Evolutionary conservation across 2,113 vertebrate genomes (phyloP).

Genomic region (Eublepharis macularius): DNA sequence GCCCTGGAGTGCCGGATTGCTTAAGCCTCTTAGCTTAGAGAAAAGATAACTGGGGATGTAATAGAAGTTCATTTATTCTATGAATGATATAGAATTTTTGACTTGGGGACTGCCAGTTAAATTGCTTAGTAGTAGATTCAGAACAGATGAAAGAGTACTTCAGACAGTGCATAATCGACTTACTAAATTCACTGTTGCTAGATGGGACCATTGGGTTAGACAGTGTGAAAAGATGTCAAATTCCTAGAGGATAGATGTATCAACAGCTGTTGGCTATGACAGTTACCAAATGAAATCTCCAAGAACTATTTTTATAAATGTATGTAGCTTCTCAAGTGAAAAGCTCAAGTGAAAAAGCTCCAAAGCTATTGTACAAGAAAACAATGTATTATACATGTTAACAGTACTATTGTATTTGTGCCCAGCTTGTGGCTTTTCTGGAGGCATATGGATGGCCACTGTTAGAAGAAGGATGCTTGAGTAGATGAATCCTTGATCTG

Average conservation of each 20-base stretch:
- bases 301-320: too few species aligned
- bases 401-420: neutral
- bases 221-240: neutral
- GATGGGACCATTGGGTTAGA: neutral
- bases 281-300: neutral
- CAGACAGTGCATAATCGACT: too few species aligned
- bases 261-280: neutral
- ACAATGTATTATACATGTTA: too few species aligned
- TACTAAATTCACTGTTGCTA: neutral
- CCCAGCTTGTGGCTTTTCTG: neutral
- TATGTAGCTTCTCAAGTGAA: too few species aligned
- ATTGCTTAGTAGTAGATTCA: neutral
- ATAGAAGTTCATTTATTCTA: neutral
- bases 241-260: neutral
- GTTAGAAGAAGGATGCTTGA: neutral
- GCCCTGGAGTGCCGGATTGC: too few species aligned
- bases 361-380: too few species aligned
- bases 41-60: neutral
- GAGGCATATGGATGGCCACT: neutral
- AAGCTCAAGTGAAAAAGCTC: too few species aligned
- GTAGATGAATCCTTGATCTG: neutral
- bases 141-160: neutral
- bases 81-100: neutral
- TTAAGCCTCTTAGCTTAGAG: too few species aligned
- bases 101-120: neutral